A percentile compares a stretch with the other conserved stretches of the same genome.
Conservation (phyloP, 2,888 invertebrate species). For the Platynereis dumerilii region DNA sequence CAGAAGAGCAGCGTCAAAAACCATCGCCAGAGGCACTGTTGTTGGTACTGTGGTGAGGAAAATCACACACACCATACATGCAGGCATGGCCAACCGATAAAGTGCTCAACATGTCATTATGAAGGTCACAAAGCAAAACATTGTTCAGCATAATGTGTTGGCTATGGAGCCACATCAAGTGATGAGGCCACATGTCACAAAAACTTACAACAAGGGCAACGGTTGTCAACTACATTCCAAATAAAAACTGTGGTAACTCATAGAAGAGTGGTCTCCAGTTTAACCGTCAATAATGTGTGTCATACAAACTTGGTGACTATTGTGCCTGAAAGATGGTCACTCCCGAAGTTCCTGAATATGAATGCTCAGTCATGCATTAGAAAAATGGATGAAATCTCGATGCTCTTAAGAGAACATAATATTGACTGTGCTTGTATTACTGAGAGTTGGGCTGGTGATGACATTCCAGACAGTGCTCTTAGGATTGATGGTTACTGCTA, state of each 20-base stretch:
- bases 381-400: not conserved
- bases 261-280: no score
- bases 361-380: not conserved
- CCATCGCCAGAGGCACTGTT: no score
- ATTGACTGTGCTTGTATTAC: not conserved
- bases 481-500: not conserved
- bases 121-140: no score
- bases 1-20: no score
- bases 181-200: not conserved
- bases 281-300: not conserved
- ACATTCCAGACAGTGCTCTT: not conserved
- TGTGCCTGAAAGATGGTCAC: not conserved
- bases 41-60: no score
- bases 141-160: no score
- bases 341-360: not conserved
- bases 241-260: not conserved
- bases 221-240: not conserved
- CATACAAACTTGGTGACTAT: not conserved
- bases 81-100: no score
- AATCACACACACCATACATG: no score
- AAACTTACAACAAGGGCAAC: no score
- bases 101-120: no score
- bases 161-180: no score
- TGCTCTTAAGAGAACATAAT: not conserved
- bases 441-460: not conserved